Percentiles rank a stretch among this genome's conserved stretches.
These are phyloP conservation scores for Parauchenoglanis punctatus DNA, from an alignment of 2,797 vertebrate species.

Conservation along the genomic window DNA sequence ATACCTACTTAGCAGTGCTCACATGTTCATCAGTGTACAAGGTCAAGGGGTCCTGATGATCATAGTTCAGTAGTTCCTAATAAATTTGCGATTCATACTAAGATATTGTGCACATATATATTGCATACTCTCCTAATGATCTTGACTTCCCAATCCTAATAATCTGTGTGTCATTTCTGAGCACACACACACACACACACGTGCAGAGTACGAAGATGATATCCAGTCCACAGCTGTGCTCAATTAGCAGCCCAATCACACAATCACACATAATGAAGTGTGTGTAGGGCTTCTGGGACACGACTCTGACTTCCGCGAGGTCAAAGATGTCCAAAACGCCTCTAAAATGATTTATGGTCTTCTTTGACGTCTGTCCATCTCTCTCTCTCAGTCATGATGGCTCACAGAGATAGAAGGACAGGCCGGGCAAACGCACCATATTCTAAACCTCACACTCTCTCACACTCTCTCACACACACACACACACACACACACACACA, in stretches of 20 bases:
- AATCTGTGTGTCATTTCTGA: neutral
- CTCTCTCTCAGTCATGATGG: conserved; percentile 8
- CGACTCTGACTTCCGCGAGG: conserved; percentile 32
- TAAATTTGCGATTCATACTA: neutral
- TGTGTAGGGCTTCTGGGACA: conserved; percentile 27
- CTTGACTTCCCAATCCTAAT: neutral
- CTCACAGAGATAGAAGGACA: conserved; percentile 29
- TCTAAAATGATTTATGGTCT: conserved; percentile 28
- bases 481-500: conserved; percentile 16
- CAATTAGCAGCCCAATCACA: conserved; percentile 53
- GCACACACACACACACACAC: neutral
- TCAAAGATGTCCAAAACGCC: conserved; percentile 27
- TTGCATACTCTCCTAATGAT: neutral
- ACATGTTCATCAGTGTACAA: neutral
- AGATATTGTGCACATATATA: neutral
- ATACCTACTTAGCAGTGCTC: neutral
- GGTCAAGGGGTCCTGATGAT: neutral
- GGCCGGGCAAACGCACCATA: conserved; percentile 32
- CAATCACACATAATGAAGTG: conserved; percentile 46
- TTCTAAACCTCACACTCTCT: conserved; percentile 20
- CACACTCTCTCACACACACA: conserved; percentile 3
- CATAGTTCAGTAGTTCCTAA: neutral
- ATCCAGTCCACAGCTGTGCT: conserved; percentile 49
- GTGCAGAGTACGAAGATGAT: conserved; percentile 11
- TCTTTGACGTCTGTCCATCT: neutral